These are phyloP conservation scores for Prionace glauca DNA, from an alignment of 2,797 vertebrate species.

Conservation along the genomic window DNA sequence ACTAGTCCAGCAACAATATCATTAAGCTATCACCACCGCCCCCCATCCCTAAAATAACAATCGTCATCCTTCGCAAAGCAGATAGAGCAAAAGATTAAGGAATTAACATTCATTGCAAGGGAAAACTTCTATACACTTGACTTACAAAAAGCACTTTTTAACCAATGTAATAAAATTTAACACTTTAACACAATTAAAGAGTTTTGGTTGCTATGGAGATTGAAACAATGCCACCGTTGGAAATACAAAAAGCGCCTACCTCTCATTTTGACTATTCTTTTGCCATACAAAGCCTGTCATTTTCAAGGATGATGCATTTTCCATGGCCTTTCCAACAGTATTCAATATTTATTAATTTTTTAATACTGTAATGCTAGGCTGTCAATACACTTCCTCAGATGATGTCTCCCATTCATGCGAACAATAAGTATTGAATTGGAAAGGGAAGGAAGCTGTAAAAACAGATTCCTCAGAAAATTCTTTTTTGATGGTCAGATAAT, in stretches of 20 bases:
- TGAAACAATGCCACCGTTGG: not conserved
- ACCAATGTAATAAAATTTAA: conserved; percentile 12
- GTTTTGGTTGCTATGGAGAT: conserved; percentile 14
- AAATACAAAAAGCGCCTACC: not conserved
- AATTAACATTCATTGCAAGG: not conserved
- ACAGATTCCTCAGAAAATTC: not conserved
- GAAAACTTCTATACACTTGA: not conserved
- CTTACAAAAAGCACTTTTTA: not conserved
- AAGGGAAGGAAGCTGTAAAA: not conserved
- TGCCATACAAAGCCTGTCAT: not conserved
- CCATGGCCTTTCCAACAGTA: not conserved
- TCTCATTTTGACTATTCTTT: not conserved
- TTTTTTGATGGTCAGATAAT: not conserved
- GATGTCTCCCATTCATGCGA: not conserved
- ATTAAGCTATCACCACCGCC: no score
- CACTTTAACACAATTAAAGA: not conserved
- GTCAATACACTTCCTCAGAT: not conserved
- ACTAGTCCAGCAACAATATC: no score
- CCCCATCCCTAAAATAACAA: not conserved
- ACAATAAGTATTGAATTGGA: not conserved
- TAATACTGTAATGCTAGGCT: not conserved
- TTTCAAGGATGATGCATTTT: conserved; percentile 8
- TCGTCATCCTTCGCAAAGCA: not conserved
- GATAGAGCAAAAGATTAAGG: not conserved
- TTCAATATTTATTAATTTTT: conserved; percentile 29